Evolutionary conservation across 2,113 vertebrate species (phyloP).

Genomic region (Stictonetta naevosa): DNA sequence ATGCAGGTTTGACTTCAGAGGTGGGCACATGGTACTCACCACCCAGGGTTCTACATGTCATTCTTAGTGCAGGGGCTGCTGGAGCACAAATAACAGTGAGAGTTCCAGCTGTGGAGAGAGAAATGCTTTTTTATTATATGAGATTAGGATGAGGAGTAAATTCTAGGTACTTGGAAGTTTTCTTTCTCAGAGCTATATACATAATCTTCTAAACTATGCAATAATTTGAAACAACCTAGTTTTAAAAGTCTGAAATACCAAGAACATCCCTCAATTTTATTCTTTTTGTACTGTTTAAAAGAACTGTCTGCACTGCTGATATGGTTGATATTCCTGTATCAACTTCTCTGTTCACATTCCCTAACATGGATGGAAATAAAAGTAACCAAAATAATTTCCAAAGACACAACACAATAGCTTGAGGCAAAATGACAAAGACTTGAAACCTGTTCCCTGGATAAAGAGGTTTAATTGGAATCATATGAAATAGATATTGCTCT

Average conservation of each 20-base stretch:
- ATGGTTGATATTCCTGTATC: background rate
- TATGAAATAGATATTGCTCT: background rate
- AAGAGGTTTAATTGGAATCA: background rate
- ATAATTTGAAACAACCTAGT: background rate
- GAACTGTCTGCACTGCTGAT: background rate
- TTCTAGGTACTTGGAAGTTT: background rate
- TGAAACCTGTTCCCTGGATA: background rate
- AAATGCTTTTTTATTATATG: background rate
- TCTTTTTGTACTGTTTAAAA: background rate
- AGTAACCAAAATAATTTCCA: background rate
- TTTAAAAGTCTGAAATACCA: background rate
- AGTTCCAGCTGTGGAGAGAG: background rate
- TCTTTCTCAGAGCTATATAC: background rate
- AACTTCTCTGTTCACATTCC: background rate
- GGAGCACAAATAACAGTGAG: background rate
- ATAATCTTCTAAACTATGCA: background rate
- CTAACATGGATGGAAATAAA: background rate
- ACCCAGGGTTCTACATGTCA: background rate
- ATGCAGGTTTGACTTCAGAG: background rate
- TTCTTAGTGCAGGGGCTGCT: background rate
- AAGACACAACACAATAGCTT: background rate
- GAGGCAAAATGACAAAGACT: background rate
- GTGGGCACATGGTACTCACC: background rate
- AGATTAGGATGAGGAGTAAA: background rate
- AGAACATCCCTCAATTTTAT: background rate